phyloP scores from a whole-genome alignment of 2,113 vertebrate genomes.

The Scytalopus superciliaris region DNA sequence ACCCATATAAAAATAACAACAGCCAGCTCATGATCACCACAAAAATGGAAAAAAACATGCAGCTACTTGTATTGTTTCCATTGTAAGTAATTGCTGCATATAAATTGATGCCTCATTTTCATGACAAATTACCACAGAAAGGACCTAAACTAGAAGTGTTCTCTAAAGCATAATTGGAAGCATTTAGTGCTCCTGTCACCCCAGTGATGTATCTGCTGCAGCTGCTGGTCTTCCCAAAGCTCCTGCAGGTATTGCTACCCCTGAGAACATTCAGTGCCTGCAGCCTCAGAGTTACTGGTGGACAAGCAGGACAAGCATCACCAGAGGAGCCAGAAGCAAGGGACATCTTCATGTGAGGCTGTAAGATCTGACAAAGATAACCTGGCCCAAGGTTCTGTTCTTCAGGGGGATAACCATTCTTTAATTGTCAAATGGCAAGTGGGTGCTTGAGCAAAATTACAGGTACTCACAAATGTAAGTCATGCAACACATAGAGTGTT shows the following conservation, averaged over 20 bases:
- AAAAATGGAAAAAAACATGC: not conserved
- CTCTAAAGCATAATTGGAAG: not conserved
- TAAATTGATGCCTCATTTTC: not conserved
- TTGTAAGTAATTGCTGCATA: not conserved
- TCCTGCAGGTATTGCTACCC: not conserved
- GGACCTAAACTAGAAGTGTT: not conserved
- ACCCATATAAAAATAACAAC: not conserved
- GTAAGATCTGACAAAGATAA: not conserved
- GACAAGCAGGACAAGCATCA: not conserved
- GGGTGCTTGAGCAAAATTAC: not conserved
- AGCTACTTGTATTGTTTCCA: not conserved
- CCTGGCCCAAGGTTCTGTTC: not conserved
- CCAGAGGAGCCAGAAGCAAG: not conserved
- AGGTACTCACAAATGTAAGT: not conserved
- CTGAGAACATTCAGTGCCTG: not conserved
- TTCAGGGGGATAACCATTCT: not conserved
- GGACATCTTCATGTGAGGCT: not conserved
- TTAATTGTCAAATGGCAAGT: not conserved
- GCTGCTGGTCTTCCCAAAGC: not conserved
- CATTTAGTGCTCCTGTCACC: not conserved
- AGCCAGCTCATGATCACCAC: not conserved
- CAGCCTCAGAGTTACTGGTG: not conserved
- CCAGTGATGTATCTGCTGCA: not conserved
- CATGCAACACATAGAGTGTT: not conserved
- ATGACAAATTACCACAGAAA: not conserved